Evolutionary conservation across 2,797 vertebrate species (phyloP).

Genomic region (Pseudomugil tenellus): DNA sequence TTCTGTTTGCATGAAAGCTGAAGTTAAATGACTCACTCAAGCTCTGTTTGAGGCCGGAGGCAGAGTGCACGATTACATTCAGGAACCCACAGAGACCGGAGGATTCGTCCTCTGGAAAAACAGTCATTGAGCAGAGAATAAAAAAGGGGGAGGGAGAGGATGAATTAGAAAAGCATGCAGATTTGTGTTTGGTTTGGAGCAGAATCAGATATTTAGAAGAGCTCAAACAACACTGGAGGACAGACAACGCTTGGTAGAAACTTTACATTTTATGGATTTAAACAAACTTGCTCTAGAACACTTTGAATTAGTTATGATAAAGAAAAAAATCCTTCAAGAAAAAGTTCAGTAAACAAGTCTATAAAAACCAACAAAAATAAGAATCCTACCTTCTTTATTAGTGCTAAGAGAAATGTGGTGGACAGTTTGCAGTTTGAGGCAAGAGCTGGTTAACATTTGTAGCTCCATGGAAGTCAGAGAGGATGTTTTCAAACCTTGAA

Average conservation of each 20-base stretch:
- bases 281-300: slow-evolving; percentile 2
- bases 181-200: slow-evolving; percentile 61
- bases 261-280: neutral
- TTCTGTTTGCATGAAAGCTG: slow-evolving; percentile 28
- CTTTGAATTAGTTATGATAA: neutral
- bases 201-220: slow-evolving; percentile 36
- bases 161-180: slow-evolving; percentile 57
- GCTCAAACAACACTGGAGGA: slow-evolving; percentile 16
- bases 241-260: slow-evolving; percentile 30
- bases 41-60: slow-evolving; percentile 96
- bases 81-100: slow-evolving; percentile 95
- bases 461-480: slow-evolving; percentile 94
- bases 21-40: slow-evolving; percentile 87
- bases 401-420: slow-evolving; percentile 94
- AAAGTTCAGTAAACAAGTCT: too few species aligned
- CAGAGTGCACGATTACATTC: slow-evolving; percentile 98
- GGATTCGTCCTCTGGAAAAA: slow-evolving; percentile 92
- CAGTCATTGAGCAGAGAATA: slow-evolving; percentile 36
- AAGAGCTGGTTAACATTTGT: slow-evolving; percentile 97
- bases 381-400: slow-evolving; percentile 91
- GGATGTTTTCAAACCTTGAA: slow-evolving; percentile 92
- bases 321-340: neutral
- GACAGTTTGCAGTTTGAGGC: slow-evolving; percentile 96
- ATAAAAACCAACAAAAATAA: neutral
- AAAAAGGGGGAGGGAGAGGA: slow-evolving; percentile 18